Evolutionary conservation across 2,888 invertebrate species (phyloP).

Genomic region (Caenorhabditis panamensis): DNA sequence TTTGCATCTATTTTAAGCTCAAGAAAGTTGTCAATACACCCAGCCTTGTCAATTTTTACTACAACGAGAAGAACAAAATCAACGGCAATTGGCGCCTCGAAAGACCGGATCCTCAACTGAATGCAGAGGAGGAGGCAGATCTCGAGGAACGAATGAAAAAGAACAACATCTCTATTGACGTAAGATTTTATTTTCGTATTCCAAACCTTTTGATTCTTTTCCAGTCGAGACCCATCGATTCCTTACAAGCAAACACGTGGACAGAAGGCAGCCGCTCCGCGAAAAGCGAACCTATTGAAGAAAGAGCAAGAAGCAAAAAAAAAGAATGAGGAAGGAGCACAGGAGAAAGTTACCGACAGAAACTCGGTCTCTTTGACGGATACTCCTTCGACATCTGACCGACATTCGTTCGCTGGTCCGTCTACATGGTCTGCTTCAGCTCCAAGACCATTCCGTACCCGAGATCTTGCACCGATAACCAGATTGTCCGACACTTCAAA

Average conservation of each 20-base stretch:
- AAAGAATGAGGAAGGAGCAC: not conserved
- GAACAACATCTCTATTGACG: not conserved
- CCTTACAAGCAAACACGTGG: not conserved
- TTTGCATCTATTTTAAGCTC: conserved; percentile 12
- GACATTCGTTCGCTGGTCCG: not conserved
- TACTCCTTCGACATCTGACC: not conserved
- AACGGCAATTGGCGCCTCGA: conserved; percentile 25
- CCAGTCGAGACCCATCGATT: conserved; percentile 18
- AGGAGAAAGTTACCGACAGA: not conserved
- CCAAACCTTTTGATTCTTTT: not conserved
- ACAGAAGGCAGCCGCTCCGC: not conserved
- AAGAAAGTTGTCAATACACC: not conserved
- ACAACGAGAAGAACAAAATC: conserved; percentile 33
- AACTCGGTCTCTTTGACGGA: not conserved
- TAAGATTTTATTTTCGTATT: too few species aligned
- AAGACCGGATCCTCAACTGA: not conserved
- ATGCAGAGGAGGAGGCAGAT: not conserved
- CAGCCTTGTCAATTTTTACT: conserved; percentile 32
- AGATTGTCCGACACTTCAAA: not conserved
- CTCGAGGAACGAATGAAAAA: conserved; percentile 6
- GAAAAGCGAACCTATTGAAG: not conserved
- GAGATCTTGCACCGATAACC: not conserved
- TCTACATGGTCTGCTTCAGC: not conserved
- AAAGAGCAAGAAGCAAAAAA: not conserved
- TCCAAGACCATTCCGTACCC: not conserved